phyloP scores from a whole-genome alignment of 1,140 invertebrate genomes.

The Listronotus oregonensis region DNA sequence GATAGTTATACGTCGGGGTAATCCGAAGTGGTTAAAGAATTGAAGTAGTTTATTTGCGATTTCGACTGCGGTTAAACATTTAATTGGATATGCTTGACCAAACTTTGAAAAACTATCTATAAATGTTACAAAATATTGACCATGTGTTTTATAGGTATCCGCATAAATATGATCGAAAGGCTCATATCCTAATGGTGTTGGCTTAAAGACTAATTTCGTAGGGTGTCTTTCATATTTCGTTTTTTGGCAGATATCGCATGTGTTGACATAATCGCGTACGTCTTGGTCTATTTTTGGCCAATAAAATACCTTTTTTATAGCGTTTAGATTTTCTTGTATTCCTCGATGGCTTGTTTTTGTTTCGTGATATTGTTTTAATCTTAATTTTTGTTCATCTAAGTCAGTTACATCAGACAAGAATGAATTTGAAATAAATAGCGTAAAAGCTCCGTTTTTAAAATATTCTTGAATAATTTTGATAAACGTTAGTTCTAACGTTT shows the following conservation, averaged over 20 bases:
- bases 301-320: constrained; percentile 46
- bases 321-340: constrained; percentile 47
- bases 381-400: constrained; percentile 12
- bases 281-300: constrained; percentile 52
- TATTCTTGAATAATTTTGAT: too few relatives aligned
- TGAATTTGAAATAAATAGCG: background rate
- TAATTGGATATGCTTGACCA: constrained; percentile 16
- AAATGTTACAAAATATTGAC: constrained; percentile 1
- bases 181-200: constrained; percentile 40
- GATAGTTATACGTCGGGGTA: background rate
- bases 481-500: too few relatives aligned
- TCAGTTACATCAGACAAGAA: constrained; percentile 3
- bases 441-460: background rate
- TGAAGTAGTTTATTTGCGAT: constrained; percentile 4
- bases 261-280: constrained; percentile 41
- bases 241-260: constrained; percentile 44
- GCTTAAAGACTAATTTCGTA: constrained; percentile 40
- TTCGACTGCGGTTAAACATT: background rate
- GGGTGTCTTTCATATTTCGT: constrained; percentile 50
- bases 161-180: constrained; percentile 49
- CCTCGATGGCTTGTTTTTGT: constrained; percentile 51
- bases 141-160: constrained; percentile 39
- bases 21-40: constrained; percentile 8
- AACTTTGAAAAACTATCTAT: constrained; percentile 21
- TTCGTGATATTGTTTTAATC: constrained; percentile 48